phyloP scores from a whole-genome alignment of 2,797 vertebrate species.

The Loriculus beryllinus region DNA sequence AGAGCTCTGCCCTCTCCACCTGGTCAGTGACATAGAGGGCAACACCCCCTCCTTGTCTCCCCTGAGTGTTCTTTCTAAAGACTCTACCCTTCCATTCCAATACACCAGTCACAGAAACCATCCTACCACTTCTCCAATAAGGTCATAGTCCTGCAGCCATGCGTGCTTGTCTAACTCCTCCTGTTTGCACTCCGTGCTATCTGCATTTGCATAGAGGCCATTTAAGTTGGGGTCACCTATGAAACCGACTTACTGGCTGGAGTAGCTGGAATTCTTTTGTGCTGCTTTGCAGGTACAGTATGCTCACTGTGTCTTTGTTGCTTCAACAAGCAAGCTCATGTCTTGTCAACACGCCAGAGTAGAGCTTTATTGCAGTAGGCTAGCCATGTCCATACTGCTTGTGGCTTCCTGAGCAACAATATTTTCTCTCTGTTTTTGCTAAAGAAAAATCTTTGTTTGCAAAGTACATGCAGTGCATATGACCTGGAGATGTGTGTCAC shows the following conservation, averaged over 20 bases:
- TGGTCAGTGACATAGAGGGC: background rate
- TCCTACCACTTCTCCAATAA: background rate
- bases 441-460: background rate
- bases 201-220: background rate
- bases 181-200: background rate
- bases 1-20: background rate
- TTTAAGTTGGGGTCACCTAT: background rate
- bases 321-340: background rate
- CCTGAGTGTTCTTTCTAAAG: background rate
- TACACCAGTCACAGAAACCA: background rate
- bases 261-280: background rate
- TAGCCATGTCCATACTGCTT: background rate
- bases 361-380: background rate
- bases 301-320: background rate
- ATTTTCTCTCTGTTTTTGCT: background rate
- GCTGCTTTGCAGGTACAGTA: background rate
- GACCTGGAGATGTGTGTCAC: background rate
- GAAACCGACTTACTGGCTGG: background rate
- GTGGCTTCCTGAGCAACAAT: background rate
- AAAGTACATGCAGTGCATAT: background rate
- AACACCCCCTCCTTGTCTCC: background rate
- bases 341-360: background rate
- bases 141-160: background rate
- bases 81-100: background rate
- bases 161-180: background rate